A percentile compares a stretch with the other conserved stretches of the same genome.
Evolutionary conservation across 1,140 invertebrate species (phyloP).

Genomic region (Aphelenchoides fujianensis): DNA sequence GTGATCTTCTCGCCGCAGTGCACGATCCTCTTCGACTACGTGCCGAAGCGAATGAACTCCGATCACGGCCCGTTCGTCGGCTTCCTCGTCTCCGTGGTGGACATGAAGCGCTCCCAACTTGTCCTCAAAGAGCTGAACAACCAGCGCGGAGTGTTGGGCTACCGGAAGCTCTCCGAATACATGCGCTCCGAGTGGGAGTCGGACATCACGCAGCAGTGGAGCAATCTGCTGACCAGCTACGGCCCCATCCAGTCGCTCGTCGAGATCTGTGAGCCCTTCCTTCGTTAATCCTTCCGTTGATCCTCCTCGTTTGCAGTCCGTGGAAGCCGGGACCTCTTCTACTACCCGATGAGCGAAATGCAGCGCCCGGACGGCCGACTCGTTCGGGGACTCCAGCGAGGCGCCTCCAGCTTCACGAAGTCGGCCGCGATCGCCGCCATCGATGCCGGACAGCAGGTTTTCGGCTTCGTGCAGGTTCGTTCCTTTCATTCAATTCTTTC

Average conservation of each 20-base stretch:
- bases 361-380: conserved; percentile 84
- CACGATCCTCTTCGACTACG: conserved; percentile 45
- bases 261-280: conserved; percentile 26
- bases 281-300: neutral
- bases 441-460: conserved; percentile 67
- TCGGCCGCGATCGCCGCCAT: conserved; percentile 87
- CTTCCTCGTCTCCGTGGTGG: conserved; percentile 42
- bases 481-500: no score
- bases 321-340: conserved; percentile 86
- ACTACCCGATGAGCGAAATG: conserved; percentile 92
- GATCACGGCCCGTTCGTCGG: conserved; percentile 53
- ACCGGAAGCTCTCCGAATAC: conserved; percentile 23
- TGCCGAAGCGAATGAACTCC: conserved; percentile 50
- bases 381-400: conserved; percentile 83
- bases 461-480: conserved; percentile 36
- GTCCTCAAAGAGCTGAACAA: conserved; percentile 46
- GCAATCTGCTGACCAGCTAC: conserved; percentile 81
- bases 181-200: conserved; percentile 78
- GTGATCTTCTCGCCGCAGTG: conserved; percentile 49
- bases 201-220: conserved; percentile 86
- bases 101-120: conserved; percentile 48
- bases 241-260: conserved; percentile 72
- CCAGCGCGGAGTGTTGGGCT: conserved; percentile 42
- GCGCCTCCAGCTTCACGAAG: conserved; percentile 91
- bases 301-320: conserved; percentile 69